These are phyloP conservation scores for Manis javanica DNA, from an alignment of 2,797 vertebrate species.

Conservation along the genomic window DNA sequence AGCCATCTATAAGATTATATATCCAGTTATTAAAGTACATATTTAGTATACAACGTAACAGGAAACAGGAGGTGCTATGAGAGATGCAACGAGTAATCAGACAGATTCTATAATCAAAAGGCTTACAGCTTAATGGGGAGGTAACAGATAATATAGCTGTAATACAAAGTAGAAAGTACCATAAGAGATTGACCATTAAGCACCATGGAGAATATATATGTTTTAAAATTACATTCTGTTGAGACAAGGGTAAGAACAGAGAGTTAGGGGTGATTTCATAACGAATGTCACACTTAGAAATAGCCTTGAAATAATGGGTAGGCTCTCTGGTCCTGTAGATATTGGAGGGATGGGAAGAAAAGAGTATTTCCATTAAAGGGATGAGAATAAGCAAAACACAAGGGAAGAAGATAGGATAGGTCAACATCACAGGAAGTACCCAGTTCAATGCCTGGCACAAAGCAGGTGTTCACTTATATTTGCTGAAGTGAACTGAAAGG, in stretches of 20 bases:
- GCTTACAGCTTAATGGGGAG: neutral
- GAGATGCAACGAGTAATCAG: conserved; percentile 27
- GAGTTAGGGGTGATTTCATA: neutral
- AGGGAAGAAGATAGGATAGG: neutral
- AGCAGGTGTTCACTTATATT: neutral
- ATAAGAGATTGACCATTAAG: neutral
- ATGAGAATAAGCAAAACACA: neutral
- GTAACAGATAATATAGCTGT: neutral
- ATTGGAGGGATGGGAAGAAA: neutral
- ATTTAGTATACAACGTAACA: neutral
- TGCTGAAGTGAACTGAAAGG: conserved; percentile 2
- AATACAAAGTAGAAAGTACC: conserved; percentile 44
- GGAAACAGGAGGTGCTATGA: neutral
- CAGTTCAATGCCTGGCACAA: neutral
- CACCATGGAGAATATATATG: neutral
- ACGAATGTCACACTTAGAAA: conserved; percentile 17
- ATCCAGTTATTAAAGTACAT: neutral
- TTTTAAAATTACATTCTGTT: neutral
- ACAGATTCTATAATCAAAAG: neutral
- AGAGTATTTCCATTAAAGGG: neutral
- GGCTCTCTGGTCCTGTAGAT: neutral
- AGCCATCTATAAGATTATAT: neutral
- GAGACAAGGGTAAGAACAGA: neutral
- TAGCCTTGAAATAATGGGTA: neutral
- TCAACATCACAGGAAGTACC: neutral